phyloP scores from a whole-genome alignment of 2,113 vertebrate species.

The Rhabdornis inornatus region DNA sequence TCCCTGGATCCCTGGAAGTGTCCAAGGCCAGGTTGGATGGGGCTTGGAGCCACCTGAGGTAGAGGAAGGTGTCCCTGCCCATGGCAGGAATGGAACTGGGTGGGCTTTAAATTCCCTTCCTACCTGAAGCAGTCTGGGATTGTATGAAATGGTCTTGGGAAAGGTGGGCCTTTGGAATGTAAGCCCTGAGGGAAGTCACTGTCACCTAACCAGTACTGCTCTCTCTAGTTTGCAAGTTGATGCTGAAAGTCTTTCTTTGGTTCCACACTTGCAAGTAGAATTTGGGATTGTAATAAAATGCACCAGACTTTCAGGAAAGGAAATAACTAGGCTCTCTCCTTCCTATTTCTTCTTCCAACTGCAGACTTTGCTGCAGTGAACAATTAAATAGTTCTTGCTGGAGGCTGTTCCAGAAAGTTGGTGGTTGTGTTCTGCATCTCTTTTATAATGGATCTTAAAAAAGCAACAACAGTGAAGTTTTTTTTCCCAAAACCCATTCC shows the following conservation, averaged over 20 bases:
- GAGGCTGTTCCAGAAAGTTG: background rate
- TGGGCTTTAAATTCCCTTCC: background rate
- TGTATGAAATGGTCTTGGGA: background rate
- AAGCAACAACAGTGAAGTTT: background rate
- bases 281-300: background rate
- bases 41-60: accelerated
- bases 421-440: background rate
- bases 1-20: background rate
- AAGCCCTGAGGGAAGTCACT: background rate
- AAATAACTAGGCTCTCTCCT: background rate
- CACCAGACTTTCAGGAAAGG: background rate
- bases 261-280: background rate
- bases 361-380: background rate
- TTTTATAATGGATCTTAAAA: background rate
- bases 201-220: background rate
- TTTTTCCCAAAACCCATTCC: background rate
- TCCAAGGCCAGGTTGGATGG: accelerated
- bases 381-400: background rate
- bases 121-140: accelerated
- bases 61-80: background rate
- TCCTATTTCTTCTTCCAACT: background rate
- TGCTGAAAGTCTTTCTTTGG: background rate
- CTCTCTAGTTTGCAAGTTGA: background rate
- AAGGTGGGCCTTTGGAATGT: background rate
- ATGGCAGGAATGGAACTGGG: accelerated